Base-by-base conservation (phyloP, 2,113 vertebrate genomes). In the Psophia crepitans region DNA sequence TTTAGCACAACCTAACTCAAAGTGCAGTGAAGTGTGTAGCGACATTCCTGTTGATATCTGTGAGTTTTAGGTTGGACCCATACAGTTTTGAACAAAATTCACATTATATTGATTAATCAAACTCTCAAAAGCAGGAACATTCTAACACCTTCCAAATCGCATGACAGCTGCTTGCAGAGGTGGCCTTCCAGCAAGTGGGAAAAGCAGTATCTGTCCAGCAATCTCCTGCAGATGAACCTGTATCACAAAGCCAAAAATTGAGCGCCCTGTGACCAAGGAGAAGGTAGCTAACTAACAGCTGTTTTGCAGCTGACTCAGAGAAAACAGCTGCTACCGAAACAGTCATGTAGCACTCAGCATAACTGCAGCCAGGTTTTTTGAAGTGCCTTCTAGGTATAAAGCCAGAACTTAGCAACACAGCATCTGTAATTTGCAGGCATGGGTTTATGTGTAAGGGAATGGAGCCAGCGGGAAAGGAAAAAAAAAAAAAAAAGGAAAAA, bases 241-340 rank as follows among this genome's bases (percentile, higher is more conserved):
- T 49, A n/a, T 57, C 39, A 44, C 54, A 60, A 76, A 89, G 68
- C 87, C 90, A 92, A 91, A 65, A 78, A 27, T 0, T 82, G 86
- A 95, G 76, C 79, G 89, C 71, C 56, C 64, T 79, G 57, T 53
- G 75, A 30, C 41, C 54, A 51, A 73, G 74, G 90, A 81, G 89
- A 93, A 87, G 73, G 90, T 61, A 73, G 60, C 41, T 49, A 30
- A 27, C 43, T 32, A 39, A 84, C 95, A 97, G 96, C 89, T 89
- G 94, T 41, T 91, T 93, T 96, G 77, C 94, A 96, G 89, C 89
- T 95, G 91, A 96, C 92, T 97, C 96, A 91, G 92, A 95, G 66
- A 58, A 95, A 95, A 54, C 92, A 97, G 91, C 94, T 95, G 94
- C 74, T 90, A 71, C 70, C 92, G 79, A 65, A 95, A 39, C 41